phyloP scores from a whole-genome alignment of 2,888 invertebrate species.

The Trisateles emortualis region DNA sequence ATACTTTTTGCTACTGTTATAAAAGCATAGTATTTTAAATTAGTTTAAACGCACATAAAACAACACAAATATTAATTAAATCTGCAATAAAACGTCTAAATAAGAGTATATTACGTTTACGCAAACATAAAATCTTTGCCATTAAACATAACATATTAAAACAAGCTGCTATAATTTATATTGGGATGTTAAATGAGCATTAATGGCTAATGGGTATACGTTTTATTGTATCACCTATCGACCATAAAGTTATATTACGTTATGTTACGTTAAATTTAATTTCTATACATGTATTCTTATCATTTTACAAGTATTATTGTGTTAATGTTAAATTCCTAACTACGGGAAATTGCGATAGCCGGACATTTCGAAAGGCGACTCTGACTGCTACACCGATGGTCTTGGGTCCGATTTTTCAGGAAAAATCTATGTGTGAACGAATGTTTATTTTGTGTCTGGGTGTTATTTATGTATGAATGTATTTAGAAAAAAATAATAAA shows the following conservation, averaged over 20 bases:
- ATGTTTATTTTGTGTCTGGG: no score
- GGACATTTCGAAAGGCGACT: no score
- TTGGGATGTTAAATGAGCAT: conserved; percentile 9
- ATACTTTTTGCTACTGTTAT: no score
- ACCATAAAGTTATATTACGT: conserved; percentile 1
- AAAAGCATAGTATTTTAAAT: no score
- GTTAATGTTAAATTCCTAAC: not conserved
- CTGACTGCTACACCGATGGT: no score
- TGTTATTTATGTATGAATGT: no score
- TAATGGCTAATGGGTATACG: conserved; percentile 5
- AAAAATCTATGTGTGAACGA: no score
- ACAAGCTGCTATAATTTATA: conserved; percentile 8
- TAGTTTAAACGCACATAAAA: not conserved
- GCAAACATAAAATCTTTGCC: not conserved
- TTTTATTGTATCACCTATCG: conserved; percentile 20
- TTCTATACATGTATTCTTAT: not conserved
- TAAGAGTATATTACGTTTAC: not conserved
- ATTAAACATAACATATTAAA: conserved; percentile 14
- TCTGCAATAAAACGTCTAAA: not conserved
- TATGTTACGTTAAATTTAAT: conserved; percentile 1
- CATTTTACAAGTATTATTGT: not conserved
- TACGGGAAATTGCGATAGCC: no score
- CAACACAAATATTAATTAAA: not conserved
- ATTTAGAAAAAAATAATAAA: no score
- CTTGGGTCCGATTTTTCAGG: no score